Evolutionary conservation across 2,113 vertebrate species (phyloP).

Genomic region (Daboia siamensis): DNA sequence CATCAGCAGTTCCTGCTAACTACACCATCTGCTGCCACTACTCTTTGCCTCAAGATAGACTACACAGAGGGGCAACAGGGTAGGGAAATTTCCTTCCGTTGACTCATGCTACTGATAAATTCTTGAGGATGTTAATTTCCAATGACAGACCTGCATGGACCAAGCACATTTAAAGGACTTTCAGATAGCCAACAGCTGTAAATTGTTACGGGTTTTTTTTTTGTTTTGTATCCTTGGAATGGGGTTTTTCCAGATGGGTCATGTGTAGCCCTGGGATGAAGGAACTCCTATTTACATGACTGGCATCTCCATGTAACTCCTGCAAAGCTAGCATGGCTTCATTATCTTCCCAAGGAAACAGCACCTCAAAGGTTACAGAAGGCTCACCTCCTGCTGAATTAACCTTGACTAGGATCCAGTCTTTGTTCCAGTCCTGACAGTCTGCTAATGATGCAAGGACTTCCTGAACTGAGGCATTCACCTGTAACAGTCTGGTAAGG

Average conservation of each 20-base stretch:
- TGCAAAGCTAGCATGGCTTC: background rate
- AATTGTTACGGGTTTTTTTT: background rate
- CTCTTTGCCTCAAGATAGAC: background rate
- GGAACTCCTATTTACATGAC: background rate
- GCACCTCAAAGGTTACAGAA: too few species aligned
- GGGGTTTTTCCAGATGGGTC: background rate
- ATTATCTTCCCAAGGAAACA: too few species aligned
- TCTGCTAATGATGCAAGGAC: constrained; percentile 73
- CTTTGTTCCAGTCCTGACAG: constrained; percentile 55
- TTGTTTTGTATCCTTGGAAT: background rate
- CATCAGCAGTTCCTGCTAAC: background rate
- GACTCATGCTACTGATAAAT: background rate
- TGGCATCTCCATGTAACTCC: background rate
- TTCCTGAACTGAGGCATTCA: constrained; percentile 82
- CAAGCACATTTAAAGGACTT: background rate
- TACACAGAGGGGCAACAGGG: background rate
- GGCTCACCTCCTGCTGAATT: constrained; percentile 88
- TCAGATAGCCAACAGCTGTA: background rate
- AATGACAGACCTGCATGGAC: background rate
- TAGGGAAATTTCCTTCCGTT: background rate
- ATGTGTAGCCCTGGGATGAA: background rate
- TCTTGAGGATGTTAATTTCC: too few species aligned
- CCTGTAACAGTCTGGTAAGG: constrained; percentile 77
- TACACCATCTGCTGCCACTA: background rate
- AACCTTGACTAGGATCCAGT: constrained; percentile 84